Percentiles rank a stretch among this genome's conserved stretches.
Evolutionary conservation across 2,888 invertebrate species (phyloP).

Genomic region (Luperina testacea): DNA sequence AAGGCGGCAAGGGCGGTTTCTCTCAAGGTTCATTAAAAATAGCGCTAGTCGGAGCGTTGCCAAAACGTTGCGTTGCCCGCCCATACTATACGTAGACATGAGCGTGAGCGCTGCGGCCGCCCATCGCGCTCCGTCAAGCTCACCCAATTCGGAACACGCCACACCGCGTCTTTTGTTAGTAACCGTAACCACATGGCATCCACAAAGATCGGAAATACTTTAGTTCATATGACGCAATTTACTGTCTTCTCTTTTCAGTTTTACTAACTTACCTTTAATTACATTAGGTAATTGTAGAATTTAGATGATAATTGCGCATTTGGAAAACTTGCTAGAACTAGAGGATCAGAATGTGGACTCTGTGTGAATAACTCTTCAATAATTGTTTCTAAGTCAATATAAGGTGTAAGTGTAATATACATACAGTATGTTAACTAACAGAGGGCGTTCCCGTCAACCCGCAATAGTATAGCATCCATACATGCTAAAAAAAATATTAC

Average conservation of each 20-base stretch:
- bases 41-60: slow-evolving; percentile 85
- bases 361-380: slow-evolving; percentile 1
- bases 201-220: slow-evolving; percentile 5
- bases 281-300: background rate
- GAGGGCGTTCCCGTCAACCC: too few species aligned
- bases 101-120: slow-evolving; percentile 71
- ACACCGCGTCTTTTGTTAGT: slow-evolving; percentile 52
- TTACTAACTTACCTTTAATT: background rate
- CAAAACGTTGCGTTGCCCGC: slow-evolving; percentile 84
- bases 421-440: too few species aligned
- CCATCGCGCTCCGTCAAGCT: slow-evolving; percentile 75
- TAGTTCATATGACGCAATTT: background rate
- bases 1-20: slow-evolving; percentile 87
- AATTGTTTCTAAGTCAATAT: background rate
- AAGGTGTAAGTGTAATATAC: too few species aligned
- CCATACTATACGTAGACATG: slow-evolving; percentile 81
- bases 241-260: background rate
- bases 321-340: background rate
- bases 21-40: slow-evolving; percentile 89
- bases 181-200: slow-evolving; percentile 37
- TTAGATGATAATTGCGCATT: background rate
- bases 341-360: background rate
- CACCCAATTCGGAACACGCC: slow-evolving; percentile 78
- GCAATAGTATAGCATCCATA: too few species aligned
- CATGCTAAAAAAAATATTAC: too few species aligned